phyloP scores from a whole-genome alignment of 2,888 invertebrate genomes.

The Desoria tigrina region DNA sequence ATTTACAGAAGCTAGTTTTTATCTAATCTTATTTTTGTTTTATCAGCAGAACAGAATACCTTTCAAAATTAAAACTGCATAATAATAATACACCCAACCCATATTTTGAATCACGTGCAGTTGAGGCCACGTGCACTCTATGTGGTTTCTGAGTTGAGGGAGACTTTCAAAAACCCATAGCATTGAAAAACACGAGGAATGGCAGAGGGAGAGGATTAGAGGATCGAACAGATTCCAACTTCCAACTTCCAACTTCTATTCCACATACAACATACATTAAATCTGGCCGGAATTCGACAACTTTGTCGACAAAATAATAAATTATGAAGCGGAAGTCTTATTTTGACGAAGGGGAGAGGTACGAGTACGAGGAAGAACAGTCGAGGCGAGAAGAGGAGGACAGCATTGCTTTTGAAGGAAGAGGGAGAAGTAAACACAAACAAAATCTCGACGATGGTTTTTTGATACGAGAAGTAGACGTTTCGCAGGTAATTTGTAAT shows the following conservation, averaged over 20 bases:
- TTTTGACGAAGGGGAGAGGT: slow-evolving; percentile 12
- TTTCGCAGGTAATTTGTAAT: slow-evolving; percentile 21
- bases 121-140: background rate
- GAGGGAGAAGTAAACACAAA: too few species aligned
- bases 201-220: background rate
- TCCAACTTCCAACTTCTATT: background rate
- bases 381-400: background rate
- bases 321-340: too few species aligned
- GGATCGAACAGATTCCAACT: background rate
- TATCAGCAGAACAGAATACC: background rate
- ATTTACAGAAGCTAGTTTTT: too few species aligned
- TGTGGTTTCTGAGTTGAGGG: too few species aligned
- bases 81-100: slow-evolving; percentile 14
- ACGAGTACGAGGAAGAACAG: slow-evolving; percentile 15
- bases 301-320: too few species aligned
- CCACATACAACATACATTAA: too few species aligned
- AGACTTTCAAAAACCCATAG: background rate
- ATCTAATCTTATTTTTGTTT: too few species aligned
- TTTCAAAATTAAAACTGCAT: background rate
- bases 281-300: too few species aligned
- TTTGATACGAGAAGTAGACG: slow-evolving; percentile 25
- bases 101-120: background rate
- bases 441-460: slow-evolving; percentile 23
- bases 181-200: background rate
- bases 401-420: too few species aligned